These are phyloP conservation scores for Lutjanus campechanus DNA, from an alignment of 2,797 vertebrate genomes.

Conservation along the genomic window DNA sequence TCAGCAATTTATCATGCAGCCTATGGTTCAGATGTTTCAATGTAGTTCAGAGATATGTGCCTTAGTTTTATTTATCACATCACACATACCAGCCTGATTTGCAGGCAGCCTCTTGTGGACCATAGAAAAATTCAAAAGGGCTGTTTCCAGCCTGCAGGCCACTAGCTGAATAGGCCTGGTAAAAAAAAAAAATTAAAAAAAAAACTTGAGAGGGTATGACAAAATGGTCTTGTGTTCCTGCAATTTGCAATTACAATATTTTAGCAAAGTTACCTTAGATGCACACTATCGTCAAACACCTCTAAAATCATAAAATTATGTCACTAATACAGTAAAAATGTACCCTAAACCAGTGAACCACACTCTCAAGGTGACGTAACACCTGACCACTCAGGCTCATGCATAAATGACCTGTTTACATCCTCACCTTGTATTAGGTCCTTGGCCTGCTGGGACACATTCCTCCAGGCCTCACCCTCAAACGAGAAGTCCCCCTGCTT, in stretches of 20 bases:
- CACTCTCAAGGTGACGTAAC: not conserved
- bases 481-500: conserved; percentile 98
- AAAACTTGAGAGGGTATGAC: not conserved
- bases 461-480: conserved; percentile 97
- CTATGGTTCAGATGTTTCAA: too few species aligned
- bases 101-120: too few species aligned
- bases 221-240: too few species aligned
- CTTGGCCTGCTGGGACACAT: conserved; percentile 97
- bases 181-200: too few species aligned
- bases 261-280: not conserved
- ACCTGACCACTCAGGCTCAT: not conserved
- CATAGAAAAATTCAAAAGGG: too few species aligned
- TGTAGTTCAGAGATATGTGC: too few species aligned
- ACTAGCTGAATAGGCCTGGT: too few species aligned
- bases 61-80: too few species aligned
- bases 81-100: too few species aligned
- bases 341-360: not conserved
- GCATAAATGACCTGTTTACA: not conserved
- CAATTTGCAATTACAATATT: not conserved
- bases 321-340: not conserved
- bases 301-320: not conserved
- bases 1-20: too few species aligned
- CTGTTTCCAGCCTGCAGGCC: too few species aligned
- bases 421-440: conserved; percentile 95
- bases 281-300: not conserved